Evolutionary conservation across 2,113 vertebrate species (phyloP).

Genomic region (Rhinolophus ferrumequinum): DNA sequence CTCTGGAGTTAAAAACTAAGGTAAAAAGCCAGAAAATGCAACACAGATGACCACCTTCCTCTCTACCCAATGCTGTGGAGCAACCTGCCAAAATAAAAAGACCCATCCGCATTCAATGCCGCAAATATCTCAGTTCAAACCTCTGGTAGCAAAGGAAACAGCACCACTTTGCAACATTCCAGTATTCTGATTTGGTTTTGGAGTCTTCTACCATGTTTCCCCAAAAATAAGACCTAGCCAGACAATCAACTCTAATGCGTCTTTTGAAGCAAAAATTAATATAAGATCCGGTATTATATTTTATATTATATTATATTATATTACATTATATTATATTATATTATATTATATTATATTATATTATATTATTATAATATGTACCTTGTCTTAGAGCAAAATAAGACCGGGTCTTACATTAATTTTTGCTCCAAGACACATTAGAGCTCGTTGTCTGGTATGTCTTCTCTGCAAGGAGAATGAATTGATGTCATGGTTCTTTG

Average conservation of each 20-base stretch:
- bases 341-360: no score
- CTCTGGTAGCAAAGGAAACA: constrained; percentile 57
- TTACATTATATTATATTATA: no score
- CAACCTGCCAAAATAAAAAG: constrained; percentile 60
- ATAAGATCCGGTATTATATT: no score
- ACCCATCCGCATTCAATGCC: not conserved
- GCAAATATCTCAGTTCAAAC: constrained; percentile 60
- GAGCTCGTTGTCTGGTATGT: not conserved
- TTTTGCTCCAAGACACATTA: no score
- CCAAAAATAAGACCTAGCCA: no score
- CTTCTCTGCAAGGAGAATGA: constrained; percentile 35
- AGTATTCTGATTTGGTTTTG: constrained; percentile 53
- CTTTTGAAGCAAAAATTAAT: no score
- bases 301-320: no score
- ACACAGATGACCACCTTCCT: not conserved
- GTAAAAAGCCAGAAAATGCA: constrained; percentile 32
- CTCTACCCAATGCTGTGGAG: not conserved
- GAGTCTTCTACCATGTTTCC: not conserved
- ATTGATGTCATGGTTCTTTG: constrained; percentile 38
- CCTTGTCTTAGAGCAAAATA: no score
- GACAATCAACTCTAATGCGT: no score
- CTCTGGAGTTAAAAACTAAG: not conserved
- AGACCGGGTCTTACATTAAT: no score
- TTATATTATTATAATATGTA: no score
- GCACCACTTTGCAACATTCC: constrained; percentile 66